phyloP scores from a whole-genome alignment of 1,140 invertebrate genomes.

The Drosophila murphyi region DNA sequence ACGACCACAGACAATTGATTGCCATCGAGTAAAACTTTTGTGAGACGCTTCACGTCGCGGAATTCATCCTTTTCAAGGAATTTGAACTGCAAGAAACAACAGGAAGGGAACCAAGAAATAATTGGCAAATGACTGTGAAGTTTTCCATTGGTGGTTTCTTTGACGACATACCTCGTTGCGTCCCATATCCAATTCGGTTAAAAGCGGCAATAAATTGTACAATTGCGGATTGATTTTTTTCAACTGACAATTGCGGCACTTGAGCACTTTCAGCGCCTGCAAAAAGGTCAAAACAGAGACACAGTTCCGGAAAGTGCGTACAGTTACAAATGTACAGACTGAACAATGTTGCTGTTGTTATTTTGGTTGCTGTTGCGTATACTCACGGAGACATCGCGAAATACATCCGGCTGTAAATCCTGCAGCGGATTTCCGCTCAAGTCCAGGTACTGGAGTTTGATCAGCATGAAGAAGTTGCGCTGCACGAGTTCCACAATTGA shows the following conservation, averaged over 20 bases:
- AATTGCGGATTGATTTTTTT: constrained; percentile 90
- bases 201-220: constrained; percentile 89
- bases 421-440: constrained; percentile 90
- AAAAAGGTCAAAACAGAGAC: constrained; percentile 41
- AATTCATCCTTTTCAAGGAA: constrained; percentile 91
- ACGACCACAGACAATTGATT: constrained; percentile 91
- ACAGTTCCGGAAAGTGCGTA: constrained; percentile 21
- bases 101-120: constrained; percentile 44
- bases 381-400: constrained; percentile 89
- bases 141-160: background rate
- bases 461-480: constrained; percentile 88
- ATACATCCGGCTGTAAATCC: constrained; percentile 90
- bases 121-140: constrained; percentile 56
- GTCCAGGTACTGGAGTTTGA: constrained; percentile 89
- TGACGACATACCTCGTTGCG: constrained; percentile 86
- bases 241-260: constrained; percentile 89
- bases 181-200: constrained; percentile 90
- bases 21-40: constrained; percentile 89
- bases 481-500: constrained; percentile 88
- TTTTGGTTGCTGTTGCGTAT: constrained; percentile 31
- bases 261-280: constrained; percentile 88
- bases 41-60: constrained; percentile 88
- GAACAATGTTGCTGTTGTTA: constrained; percentile 1
- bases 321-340: background rate
- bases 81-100: constrained; percentile 86